Evolutionary conservation across 1,140 invertebrate genomes (phyloP), one percentile per base, ranked within the genome.

Genomic region (Globodera ellingtonae): DNA sequence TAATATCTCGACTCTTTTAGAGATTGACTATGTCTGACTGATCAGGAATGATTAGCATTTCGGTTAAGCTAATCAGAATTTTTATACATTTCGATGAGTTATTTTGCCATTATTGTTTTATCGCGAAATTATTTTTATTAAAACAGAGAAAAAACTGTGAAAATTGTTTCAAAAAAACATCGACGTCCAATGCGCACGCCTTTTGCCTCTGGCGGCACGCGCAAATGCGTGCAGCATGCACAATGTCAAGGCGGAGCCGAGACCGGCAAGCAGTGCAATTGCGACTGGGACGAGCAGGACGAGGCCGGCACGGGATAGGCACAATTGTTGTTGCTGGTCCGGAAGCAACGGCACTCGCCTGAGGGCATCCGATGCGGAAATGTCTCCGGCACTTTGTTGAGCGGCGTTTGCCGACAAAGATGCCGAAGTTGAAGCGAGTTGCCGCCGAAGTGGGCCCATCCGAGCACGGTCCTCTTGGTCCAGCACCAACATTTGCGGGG

Each of bases 401-500:
- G 13, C 56, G 18, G 56, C 10, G 18, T 62, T 10, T 13, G 56
- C 13, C 56, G 56, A 6, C 56, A 15, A 0, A 62, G 56, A 15
- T 18, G 56, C 56, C 18, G 56, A 18, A 18, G 56, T 62, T 18
- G 56, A 5, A 10, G 15, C 5, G 10, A 18, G 15, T 18, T 62
- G 56, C 56, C 56, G 18, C 56, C 56, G 56, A 13, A 18, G 13
- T 13, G 56, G 10, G 35, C 24, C 62, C 47, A 77, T 77, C 50
- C 62, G 75, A 1, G 62, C 75, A 62, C 50, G 69, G 65, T 77
- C 75, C n/a, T 77, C 75, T 4, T 47, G 50, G 56, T 77, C 75
- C 50, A 77, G 65, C 10, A 77, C 75, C 65, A 77, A 62, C 75
- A 77, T 77, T 46, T 77, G 75, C 10, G 59, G 75, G 6, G 59